Evolutionary conservation across 2,113 vertebrate genomes (phyloP).

Genomic region (Phalacrocorax aristotelis): DNA sequence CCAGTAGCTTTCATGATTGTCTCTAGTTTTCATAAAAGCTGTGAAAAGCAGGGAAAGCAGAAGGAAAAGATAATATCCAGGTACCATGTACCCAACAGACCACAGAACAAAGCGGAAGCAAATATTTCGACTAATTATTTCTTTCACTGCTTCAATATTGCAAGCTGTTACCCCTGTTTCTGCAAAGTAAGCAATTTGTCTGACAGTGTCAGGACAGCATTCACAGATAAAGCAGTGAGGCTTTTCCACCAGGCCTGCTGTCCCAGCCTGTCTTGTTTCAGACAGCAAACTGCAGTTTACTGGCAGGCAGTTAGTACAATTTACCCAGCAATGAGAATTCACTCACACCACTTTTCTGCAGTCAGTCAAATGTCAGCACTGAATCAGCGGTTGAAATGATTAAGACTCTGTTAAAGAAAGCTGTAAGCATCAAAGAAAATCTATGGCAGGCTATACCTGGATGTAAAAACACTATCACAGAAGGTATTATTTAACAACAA

Average conservation of each 20-base stretch:
- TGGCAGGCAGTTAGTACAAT: neutral
- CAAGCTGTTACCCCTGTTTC: neutral
- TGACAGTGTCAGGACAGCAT: neutral
- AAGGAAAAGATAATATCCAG: neutral
- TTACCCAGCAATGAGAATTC: neutral
- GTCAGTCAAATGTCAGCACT: neutral
- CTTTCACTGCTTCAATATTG: neutral
- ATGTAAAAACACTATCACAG: neutral
- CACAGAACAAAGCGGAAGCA: neutral
- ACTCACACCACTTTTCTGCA: neutral
- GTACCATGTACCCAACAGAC: neutral
- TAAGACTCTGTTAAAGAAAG: neutral
- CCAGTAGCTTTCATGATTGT: neutral
- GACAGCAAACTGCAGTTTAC: neutral
- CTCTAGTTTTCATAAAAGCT: neutral
- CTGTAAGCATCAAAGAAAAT: neutral
- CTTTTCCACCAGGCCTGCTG: neutral
- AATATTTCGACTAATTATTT: neutral
- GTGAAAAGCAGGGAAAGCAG: neutral
- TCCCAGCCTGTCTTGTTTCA: neutral
- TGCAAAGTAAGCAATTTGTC: neutral
- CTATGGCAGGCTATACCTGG: neutral
- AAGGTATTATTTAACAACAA: neutral
- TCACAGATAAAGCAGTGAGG: neutral
- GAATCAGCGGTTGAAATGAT: neutral